Conservation (phyloP, 1,140 invertebrate species). For the Nixonia krombeini region DNA sequence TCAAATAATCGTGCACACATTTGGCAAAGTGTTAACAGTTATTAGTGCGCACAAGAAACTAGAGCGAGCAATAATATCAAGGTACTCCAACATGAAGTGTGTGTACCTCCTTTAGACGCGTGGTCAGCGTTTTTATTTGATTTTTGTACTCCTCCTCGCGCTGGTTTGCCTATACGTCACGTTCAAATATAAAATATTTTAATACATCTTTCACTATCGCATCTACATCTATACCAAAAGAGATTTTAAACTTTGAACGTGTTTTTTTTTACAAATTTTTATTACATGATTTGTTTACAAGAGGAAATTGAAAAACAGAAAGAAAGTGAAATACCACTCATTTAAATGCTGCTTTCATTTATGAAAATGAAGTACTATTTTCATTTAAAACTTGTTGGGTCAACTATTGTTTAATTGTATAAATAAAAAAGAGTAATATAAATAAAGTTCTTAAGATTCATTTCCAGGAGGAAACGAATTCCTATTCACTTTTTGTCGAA, state of each 20-base stretch:
- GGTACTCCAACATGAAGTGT: slow-evolving; percentile 65
- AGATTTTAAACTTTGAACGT: neutral
- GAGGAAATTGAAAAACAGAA: too few relatives aligned
- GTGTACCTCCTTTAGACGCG: slow-evolving; percentile 98
- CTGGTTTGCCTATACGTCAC: slow-evolving; percentile 91
- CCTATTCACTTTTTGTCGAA: too few relatives aligned
- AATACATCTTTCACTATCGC: neutral
- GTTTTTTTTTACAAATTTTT: slow-evolving; percentile 14
- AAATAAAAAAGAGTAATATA: too few relatives aligned
- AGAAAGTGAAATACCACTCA: too few relatives aligned
- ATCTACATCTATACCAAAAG: too few relatives aligned
- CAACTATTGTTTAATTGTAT: too few relatives aligned
- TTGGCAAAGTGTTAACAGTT: slow-evolving; percentile 5
- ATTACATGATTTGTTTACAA: too few relatives aligned
- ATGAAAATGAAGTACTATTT: too few relatives aligned
- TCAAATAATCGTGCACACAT: slow-evolving; percentile 13
- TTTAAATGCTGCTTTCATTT: too few relatives aligned
- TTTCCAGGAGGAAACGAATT: too few relatives aligned
- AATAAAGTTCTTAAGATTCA: too few relatives aligned
- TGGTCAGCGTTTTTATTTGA: slow-evolving; percentile 99
- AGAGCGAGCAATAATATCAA: slow-evolving; percentile 35
- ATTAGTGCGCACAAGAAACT: slow-evolving; percentile 29
- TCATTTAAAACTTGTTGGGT: too few relatives aligned
- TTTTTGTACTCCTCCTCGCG: slow-evolving; percentile 99
- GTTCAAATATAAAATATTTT: slow-evolving; percentile 29